A percentile compares a stretch with the other conserved stretches of the same genome.
Evolutionary conservation across 2,113 vertebrate genomes (phyloP).

Genomic region (Shinisaurus crocodilurus): DNA sequence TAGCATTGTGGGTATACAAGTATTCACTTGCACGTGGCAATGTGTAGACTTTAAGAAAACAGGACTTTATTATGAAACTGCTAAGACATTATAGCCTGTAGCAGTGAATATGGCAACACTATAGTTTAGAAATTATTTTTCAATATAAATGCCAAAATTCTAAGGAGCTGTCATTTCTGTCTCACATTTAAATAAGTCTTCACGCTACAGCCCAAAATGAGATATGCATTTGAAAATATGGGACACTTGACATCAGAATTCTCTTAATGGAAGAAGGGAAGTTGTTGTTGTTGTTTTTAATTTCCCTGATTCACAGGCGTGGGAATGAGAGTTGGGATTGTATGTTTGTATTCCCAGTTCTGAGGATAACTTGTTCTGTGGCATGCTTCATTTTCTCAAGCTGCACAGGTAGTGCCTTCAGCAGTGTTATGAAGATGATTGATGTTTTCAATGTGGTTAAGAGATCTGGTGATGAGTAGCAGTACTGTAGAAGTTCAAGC

Average conservation of each 20-base stretch:
- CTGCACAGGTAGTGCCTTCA: conserved; percentile 16
- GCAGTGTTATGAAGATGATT: conserved; percentile 4
- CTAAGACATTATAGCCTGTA: conserved; percentile 54
- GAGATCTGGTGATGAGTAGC: conserved; percentile 8
- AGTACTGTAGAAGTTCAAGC: neutral
- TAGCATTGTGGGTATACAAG: neutral
- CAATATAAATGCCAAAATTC: conserved; percentile 34
- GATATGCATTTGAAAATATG: neutral
- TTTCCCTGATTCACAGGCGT: conserved; percentile 44
- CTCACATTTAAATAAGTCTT: conserved; percentile 10
- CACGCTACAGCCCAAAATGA: conserved; percentile 9
- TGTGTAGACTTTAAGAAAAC: conserved; percentile 48
- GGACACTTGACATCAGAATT: neutral
- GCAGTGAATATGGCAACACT: conserved; percentile 39
- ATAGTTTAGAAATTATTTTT: conserved; percentile 48
- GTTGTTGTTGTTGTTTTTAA: conserved; percentile 31
- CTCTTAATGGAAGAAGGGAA: neutral
- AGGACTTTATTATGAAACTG: conserved; percentile 46
- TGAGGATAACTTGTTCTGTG: conserved; percentile 25
- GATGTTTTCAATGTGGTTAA: conserved; percentile 24
- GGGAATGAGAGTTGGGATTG: conserved; percentile 39
- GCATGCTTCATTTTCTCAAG: accelerated
- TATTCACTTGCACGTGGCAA: conserved; percentile 16
- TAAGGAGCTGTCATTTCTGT: conserved; percentile 46
- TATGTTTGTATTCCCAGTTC: conserved; percentile 38